phyloP scores from a whole-genome alignment of 1,140 invertebrate species.

The Plodia interpunctella region DNA sequence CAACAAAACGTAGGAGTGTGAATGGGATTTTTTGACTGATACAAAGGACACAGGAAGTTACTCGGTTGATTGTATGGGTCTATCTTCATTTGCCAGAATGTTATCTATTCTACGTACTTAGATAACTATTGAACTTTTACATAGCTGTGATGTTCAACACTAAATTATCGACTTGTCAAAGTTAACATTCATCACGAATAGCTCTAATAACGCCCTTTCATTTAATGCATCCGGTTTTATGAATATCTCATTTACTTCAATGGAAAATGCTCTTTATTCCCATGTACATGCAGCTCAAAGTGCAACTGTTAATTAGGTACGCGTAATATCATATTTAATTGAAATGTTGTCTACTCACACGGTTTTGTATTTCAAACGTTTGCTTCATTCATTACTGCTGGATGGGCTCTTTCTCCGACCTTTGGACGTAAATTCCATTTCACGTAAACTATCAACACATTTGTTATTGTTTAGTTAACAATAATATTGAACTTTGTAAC shows the following conservation, averaged over 20 bases:
- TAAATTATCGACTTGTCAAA: constrained; percentile 4
- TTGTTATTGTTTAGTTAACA: neutral
- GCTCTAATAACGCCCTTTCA: constrained; percentile 16
- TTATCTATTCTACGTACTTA: too few species aligned
- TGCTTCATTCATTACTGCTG: constrained; percentile 18
- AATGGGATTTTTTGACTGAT: neutral
- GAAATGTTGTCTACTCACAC: constrained; percentile 40
- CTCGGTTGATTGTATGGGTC: too few species aligned
- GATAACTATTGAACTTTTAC: too few species aligned
- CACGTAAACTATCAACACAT: neutral
- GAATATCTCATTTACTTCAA: neutral
- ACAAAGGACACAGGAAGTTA: constrained; percentile 23
- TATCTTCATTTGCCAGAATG: too few species aligned
- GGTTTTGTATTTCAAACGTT: constrained; percentile 34
- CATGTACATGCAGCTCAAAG: neutral
- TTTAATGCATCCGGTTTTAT: constrained; percentile 19
- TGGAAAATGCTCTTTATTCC: neutral
- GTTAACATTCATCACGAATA: constrained; percentile 3
- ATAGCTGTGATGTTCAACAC: neutral
- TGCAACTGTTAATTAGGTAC: neutral
- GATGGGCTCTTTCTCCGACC: constrained; percentile 26
- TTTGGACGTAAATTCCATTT: constrained; percentile 13
- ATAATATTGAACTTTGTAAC: neutral
- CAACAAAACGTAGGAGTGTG: neutral
- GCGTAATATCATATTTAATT: constrained; percentile 14